Evolutionary conservation across 1,140 invertebrate genomes (phyloP).

Genomic region (Mactra quadrangularis): DNA sequence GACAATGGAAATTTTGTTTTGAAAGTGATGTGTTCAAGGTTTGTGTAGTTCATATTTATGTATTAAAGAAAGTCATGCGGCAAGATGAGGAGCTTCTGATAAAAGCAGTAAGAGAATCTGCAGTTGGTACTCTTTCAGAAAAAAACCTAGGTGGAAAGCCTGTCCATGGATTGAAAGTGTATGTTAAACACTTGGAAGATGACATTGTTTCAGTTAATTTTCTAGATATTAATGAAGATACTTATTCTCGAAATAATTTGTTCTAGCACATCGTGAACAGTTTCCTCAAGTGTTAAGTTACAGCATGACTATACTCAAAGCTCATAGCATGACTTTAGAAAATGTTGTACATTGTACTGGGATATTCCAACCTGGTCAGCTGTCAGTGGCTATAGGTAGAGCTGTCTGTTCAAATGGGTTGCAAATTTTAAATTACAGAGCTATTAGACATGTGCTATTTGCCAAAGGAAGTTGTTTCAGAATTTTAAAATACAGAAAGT

Average conservation of each 20-base stretch:
- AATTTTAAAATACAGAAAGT: background rate
- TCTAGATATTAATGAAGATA: conserved; percentile 10
- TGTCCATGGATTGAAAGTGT: conserved; percentile 9
- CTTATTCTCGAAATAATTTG: background rate
- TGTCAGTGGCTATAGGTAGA: conserved; percentile 56
- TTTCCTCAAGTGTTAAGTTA: conserved; percentile 50
- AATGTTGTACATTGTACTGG: conserved; percentile 47
- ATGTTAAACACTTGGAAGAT: conserved; percentile 9
- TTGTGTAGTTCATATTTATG: background rate
- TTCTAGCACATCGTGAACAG: conserved; percentile 27
- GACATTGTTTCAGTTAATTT: conserved; percentile 1
- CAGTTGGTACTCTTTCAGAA: conserved; percentile 20
- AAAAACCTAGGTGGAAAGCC: conserved; percentile 11
- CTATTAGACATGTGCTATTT: conserved; percentile 12
- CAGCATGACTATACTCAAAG: conserved; percentile 55
- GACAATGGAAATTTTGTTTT: conserved; percentile 42
- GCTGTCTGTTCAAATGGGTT: conserved; percentile 15
- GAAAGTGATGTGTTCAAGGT: conserved; percentile 46
- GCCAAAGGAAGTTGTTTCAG: conserved; percentile 14
- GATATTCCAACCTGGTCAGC: conserved; percentile 55
- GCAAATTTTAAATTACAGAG: conserved; percentile 35
- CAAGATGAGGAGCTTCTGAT: conserved; percentile 10
- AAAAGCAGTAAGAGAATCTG: conserved; percentile 11
- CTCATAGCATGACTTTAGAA: conserved; percentile 48
- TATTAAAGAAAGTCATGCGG: conserved; percentile 21